Percentiles rank a stretch among this genome's conserved stretches.
These are phyloP conservation scores for Trichonephila clavata DNA, from an alignment of 1,140 invertebrate genomes.

Conservation along the genomic window DNA sequence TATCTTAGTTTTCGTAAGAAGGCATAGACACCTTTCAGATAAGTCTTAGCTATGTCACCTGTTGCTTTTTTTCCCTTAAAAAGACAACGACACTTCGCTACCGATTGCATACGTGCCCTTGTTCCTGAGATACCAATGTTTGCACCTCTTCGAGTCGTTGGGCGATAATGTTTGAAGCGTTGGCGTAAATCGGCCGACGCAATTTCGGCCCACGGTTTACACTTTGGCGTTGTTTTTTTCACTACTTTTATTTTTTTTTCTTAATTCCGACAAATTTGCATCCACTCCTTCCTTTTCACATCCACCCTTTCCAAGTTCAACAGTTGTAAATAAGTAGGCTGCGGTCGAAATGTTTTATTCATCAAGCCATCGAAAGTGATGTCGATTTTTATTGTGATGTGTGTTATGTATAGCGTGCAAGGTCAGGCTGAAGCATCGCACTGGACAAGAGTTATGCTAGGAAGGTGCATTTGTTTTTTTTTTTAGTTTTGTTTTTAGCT, in stretches of 20 bases:
- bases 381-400: constrained; percentile 20
- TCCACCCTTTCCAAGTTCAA: background rate
- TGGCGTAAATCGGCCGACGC: constrained; percentile 54
- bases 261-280: constrained; percentile 4
- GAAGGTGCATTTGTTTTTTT: background rate
- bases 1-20: no score
- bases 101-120: background rate
- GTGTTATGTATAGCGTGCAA: constrained; percentile 50
- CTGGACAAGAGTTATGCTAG: constrained; percentile 17
- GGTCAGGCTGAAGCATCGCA: background rate
- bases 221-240: background rate
- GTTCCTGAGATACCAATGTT: background rate
- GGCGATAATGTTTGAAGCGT: constrained; percentile 13
- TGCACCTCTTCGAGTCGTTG: constrained; percentile 9
- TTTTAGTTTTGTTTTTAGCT: background rate
- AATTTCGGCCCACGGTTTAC: constrained; percentile 42
- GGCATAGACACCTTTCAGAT: no score
- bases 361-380: constrained; percentile 43
- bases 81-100: background rate
- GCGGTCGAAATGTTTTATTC: constrained; percentile 11
- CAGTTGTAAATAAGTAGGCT: constrained; percentile 28
- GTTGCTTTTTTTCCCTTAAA: background rate
- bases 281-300: background rate
- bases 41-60: background rate
- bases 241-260: background rate